Conservation (phyloP, 1,140 invertebrate species). For the Colletes latitarsis region DNA sequence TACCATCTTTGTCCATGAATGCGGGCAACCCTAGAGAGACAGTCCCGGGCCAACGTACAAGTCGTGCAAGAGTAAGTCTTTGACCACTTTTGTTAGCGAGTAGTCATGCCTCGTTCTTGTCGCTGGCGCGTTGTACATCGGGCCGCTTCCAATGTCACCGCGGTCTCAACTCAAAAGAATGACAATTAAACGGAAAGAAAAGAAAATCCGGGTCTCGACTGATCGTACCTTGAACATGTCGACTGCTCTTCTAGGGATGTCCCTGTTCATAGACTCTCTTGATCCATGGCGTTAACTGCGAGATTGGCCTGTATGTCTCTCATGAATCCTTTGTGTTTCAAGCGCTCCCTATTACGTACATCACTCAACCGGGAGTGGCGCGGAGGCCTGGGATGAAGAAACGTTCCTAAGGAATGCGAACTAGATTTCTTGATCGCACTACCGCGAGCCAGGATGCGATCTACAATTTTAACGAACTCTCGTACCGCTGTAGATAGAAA, state of each 20-base stretch:
- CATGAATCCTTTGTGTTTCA: conserved; percentile 66
- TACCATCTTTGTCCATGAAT: conserved; percentile 78
- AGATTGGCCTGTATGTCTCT: conserved; percentile 68
- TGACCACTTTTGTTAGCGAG: conserved; percentile 68
- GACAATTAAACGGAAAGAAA: not conserved
- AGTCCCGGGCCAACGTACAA: conserved; percentile 73
- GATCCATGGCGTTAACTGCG: conserved; percentile 72
- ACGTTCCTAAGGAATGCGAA: conserved; percentile 67
- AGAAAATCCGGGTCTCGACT: conserved; percentile 61
- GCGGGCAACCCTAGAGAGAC: conserved; percentile 73
- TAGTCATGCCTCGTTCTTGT: conserved; percentile 67
- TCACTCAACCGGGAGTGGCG: conserved; percentile 66
- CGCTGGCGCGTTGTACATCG: conserved; percentile 61
- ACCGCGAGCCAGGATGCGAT: conserved; percentile 66
- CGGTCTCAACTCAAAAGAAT: conserved; percentile 14
- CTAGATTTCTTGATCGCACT: conserved; percentile 66
- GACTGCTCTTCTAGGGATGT: conserved; percentile 71
- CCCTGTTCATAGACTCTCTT: conserved; percentile 70
- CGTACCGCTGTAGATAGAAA: conserved; percentile 63
- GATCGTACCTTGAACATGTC: conserved; percentile 70
- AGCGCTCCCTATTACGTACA: conserved; percentile 68
- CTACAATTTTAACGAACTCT: conserved; percentile 65
- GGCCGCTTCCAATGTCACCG: conserved; percentile 39
- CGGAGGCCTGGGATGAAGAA: conserved; percentile 69
- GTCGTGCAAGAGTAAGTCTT: conserved; percentile 75